Conservation (phyloP, 1,140 invertebrate genomes). For the Drosophila chauvacae region DNA sequence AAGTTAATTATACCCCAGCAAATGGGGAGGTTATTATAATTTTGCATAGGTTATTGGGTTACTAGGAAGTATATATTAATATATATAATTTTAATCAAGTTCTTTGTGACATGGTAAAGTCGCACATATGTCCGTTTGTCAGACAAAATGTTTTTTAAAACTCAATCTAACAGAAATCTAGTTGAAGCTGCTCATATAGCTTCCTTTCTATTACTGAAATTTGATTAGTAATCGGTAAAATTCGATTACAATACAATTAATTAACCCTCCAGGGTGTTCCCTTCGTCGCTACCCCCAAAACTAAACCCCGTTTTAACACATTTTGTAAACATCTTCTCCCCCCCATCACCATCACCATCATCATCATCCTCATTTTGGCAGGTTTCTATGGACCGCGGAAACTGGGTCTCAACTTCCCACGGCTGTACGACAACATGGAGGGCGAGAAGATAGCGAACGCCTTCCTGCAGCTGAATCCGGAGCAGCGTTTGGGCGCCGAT, state of each 20-base stretch:
- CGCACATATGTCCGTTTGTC: too few species aligned
- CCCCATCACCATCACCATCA: not conserved
- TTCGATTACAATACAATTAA: not conserved
- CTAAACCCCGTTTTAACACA: not conserved
- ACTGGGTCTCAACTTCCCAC: slow-evolving; percentile 94
- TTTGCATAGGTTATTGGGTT: not conserved
- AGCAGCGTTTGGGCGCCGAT: slow-evolving; percentile 93
- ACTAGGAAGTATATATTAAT: not conserved
- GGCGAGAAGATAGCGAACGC: slow-evolving; percentile 94
- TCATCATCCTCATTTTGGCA: slow-evolving; percentile 29
- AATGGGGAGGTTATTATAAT: not conserved
- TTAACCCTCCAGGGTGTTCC: not conserved
- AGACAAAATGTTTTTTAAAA: not conserved
- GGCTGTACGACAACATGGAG: slow-evolving; percentile 93
- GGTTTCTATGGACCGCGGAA: slow-evolving; percentile 90
- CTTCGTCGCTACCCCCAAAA: not conserved
- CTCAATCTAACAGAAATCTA: not conserved
- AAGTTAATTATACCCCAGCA: slow-evolving; percentile 3
- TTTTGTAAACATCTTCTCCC: slow-evolving; percentile 4
- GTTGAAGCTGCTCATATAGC: not conserved
- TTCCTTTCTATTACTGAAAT: not conserved
- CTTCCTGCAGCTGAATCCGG: slow-evolving; percentile 95
- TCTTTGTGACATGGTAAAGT: not conserved
- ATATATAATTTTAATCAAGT: not conserved
- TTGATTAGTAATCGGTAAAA: not conserved